phyloP scores from a whole-genome alignment of 2,888 invertebrate species.

The Acronicta leporina region DNA sequence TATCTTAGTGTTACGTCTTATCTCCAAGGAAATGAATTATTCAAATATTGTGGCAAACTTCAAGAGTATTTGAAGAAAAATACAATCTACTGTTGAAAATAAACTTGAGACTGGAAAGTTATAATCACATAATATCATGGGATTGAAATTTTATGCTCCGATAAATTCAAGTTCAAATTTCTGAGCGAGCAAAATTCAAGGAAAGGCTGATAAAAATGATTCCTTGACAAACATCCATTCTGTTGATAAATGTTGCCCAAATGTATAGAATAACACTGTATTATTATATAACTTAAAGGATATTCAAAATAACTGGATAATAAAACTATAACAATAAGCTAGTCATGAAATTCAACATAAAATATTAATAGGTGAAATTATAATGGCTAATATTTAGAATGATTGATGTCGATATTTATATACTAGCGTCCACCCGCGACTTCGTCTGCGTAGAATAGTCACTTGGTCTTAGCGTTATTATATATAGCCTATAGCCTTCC shows the following conservation, averaged over 20 bases:
- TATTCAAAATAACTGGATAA: not conserved
- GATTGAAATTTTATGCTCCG: constrained; percentile 43
- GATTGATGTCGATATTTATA: no score
- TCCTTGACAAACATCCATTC: constrained; percentile 6
- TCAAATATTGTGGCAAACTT: constrained; percentile 30
- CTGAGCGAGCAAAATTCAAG: constrained; percentile 14
- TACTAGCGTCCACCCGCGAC: no score
- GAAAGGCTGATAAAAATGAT: constrained; percentile 12
- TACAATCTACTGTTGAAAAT: constrained; percentile 34
- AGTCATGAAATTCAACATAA: no score
- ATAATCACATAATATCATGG: constrained; percentile 50
- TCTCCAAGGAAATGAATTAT: constrained; percentile 28
- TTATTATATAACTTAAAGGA: not conserved
- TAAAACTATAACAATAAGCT: no score
- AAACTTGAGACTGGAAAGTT: constrained; percentile 37
- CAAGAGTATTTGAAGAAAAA: constrained; percentile 22
- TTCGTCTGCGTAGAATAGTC: no score
- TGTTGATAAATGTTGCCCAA: not conserved
- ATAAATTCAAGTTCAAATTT: constrained; percentile 32
- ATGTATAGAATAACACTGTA: not conserved
- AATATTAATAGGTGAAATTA: no score
- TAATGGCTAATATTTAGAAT: no score
- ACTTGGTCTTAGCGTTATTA: no score
- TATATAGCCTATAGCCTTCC: no score
- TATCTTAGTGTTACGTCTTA: constrained; percentile 9